phyloP scores from a whole-genome alignment of 2,113 vertebrate genomes.

The Chloropsis hardwickii region DNA sequence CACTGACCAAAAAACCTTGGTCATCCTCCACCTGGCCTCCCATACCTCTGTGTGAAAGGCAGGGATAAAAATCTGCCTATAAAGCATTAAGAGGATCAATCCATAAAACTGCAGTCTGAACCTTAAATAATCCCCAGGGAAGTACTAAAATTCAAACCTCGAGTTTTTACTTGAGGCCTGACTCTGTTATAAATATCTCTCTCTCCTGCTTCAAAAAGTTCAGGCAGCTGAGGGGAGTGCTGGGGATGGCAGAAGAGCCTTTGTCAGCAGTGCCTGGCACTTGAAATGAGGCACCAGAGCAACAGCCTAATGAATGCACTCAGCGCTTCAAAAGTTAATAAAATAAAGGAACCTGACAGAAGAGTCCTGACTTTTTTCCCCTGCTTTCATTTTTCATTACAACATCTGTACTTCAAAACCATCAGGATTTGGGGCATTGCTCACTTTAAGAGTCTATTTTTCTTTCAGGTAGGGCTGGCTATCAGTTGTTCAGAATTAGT shows the following conservation, averaged over 20 bases:
- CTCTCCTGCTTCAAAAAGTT: neutral
- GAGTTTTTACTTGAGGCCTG: neutral
- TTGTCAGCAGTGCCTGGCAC: neutral
- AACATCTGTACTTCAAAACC: neutral
- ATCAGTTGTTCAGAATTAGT: neutral
- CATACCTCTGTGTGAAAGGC: neutral
- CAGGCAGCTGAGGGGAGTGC: neutral
- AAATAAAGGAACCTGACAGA: constrained; percentile 3
- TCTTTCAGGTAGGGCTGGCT: neutral
- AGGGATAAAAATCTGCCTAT: neutral
- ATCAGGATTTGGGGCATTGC: neutral
- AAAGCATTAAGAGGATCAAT: neutral
- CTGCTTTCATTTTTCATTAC: neutral
- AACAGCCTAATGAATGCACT: neutral
- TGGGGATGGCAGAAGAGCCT: neutral
- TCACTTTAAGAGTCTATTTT: neutral
- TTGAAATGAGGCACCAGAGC: neutral
- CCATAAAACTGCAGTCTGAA: neutral
- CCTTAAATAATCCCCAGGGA: neutral
- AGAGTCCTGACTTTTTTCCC: neutral
- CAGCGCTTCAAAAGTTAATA: neutral
- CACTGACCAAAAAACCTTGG: neutral
- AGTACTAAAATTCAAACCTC: neutral
- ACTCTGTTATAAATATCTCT: neutral
- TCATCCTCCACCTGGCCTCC: neutral